Conservation (phyloP, 2,888 invertebrate species). For the Gymnocheta viridis region DNA sequence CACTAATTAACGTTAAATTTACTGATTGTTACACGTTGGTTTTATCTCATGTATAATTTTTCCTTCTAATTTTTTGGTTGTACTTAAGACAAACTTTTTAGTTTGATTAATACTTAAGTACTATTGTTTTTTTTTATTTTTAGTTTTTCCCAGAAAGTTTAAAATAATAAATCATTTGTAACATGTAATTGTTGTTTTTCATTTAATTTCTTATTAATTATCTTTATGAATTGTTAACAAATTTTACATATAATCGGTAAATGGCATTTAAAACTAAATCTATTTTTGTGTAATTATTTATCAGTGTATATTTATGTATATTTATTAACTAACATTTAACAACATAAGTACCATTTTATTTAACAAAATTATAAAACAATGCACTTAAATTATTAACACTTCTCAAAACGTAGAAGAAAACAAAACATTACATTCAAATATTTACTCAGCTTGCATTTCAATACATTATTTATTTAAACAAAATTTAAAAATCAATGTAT, state of each 20-base stretch:
- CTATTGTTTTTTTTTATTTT: no score
- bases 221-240: neutral
- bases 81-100: no score
- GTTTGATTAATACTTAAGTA: no score
- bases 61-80: no score
- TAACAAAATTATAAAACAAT: conserved; percentile 36
- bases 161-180: no score
- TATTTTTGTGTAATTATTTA: neutral
- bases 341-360: conserved; percentile 52
- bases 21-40: no score
- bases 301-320: conserved; percentile 4
- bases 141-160: no score
- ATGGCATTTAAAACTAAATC: neutral
- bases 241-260: neutral
- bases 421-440: neutral
- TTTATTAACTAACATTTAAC: conserved; percentile 50
- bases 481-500: conserved; percentile 13
- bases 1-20: no score
- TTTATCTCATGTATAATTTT: no score
- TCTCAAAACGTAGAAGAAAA: neutral
- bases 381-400: conserved; percentile 62
- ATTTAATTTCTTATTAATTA: conserved; percentile 1
- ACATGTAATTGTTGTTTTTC: no score
- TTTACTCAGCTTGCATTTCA: conserved; percentile 34
- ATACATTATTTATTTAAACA: conserved; percentile 33